Conservation (phyloP, 2,113 vertebrate genomes). For the Odontophorus gujanensis region DNA sequence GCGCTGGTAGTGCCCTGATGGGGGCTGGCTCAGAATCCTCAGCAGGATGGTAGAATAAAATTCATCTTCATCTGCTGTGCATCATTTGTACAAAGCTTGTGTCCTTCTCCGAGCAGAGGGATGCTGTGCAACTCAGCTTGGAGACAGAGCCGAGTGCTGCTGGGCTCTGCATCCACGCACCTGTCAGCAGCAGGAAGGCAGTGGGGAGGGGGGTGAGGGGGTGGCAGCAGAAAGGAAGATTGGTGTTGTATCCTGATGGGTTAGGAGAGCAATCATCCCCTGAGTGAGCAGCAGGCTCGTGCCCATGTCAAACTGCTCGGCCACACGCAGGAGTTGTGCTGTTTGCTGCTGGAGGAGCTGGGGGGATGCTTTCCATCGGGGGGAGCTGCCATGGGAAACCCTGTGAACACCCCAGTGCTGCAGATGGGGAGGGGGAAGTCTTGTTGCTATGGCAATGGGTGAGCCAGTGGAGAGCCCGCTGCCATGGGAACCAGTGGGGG, state of each 20-base stretch:
- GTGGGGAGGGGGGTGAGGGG: not conserved
- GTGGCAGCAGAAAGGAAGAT: not conserved
- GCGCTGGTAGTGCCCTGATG: not conserved
- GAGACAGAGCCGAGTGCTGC: not conserved
- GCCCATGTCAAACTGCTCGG: not conserved
- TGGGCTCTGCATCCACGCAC: not conserved
- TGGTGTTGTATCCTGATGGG: fast-evolving
- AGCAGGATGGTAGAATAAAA: slow-evolving; percentile 9
- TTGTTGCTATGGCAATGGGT: not conserved
- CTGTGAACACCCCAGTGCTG: not conserved
- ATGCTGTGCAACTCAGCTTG: not conserved
- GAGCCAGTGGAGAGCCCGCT: not conserved
- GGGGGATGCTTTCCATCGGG: not conserved
- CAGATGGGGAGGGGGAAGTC: not conserved
- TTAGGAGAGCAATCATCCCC: not conserved
- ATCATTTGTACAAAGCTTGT: not conserved
- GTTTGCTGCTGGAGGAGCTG: not conserved
- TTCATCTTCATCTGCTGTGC: slow-evolving; percentile 12
- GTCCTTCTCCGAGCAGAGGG: not conserved
- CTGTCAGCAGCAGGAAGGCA: not conserved
- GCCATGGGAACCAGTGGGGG: slow-evolving; percentile 22
- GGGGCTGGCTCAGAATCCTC: not conserved
- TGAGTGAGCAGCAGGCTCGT: not conserved
- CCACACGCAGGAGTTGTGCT: not conserved
- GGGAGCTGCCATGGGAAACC: not conserved